phyloP scores from a whole-genome alignment of 2,113 vertebrate genomes.

The Delphinapterus leucas region DNA sequence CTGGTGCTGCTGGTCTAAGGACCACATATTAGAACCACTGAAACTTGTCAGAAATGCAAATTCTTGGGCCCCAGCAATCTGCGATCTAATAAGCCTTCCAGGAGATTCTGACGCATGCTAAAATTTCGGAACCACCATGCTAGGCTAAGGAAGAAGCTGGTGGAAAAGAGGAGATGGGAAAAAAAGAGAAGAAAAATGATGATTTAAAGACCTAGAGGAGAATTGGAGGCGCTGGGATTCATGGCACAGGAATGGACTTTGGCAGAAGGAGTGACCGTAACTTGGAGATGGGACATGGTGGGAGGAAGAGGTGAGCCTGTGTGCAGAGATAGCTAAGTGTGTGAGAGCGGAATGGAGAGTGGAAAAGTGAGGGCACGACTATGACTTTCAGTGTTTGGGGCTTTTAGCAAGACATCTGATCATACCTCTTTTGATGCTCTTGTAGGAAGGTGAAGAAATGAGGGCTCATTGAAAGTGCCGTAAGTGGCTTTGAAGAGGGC shows the following conservation, averaged over 20 bases:
- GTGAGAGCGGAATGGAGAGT: neutral
- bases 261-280: neutral
- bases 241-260: neutral
- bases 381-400: neutral
- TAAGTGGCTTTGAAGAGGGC: slow-evolving; percentile 13
- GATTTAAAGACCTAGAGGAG: neutral
- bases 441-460: neutral
- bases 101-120: neutral
- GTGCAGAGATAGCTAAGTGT: neutral
- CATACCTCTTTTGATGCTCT: neutral
- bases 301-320: neutral
- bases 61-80: neutral
- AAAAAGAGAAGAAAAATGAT: neutral
- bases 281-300: neutral
- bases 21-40: neutral
- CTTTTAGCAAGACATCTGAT: neutral
- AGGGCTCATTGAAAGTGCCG: neutral
- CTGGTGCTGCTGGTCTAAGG: neutral
- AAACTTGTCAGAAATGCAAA: neutral
- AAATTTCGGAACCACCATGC: neutral
- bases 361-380: neutral
- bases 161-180: neutral
- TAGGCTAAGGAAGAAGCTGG: neutral
- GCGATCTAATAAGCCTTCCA: neutral
- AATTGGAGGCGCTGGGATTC: neutral